Percentiles rank a stretch among this genome's conserved stretches.
Evolutionary conservation across 2,888 invertebrate species (phyloP).

Genomic region (Pristionchus maxplancki): DNA sequence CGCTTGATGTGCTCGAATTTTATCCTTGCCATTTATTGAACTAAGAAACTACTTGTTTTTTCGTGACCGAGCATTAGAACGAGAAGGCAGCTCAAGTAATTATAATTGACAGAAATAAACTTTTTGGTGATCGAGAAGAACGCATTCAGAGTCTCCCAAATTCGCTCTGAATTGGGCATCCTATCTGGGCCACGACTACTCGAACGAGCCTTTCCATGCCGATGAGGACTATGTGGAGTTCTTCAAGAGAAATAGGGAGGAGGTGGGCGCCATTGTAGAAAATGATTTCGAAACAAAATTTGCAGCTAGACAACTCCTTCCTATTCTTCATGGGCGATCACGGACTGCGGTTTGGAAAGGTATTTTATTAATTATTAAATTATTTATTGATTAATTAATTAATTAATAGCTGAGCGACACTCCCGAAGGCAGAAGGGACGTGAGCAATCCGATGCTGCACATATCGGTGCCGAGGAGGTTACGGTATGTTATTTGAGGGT

Average conservation of each 20-base stretch:
- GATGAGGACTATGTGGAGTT: slow-evolving; percentile 63
- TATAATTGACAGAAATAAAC: too few relatives aligned
- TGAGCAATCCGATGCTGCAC: slow-evolving; percentile 32
- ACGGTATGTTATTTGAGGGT: not conserved
- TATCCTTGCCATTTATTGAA: too few relatives aligned
- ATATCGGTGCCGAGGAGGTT: slow-evolving; percentile 8
- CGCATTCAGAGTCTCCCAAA: slow-evolving; percentile 56
- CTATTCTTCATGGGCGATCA: slow-evolving; percentile 67
- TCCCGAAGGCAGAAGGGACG: not conserved
- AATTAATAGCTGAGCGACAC: not conserved
- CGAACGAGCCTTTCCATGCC: slow-evolving; percentile 59
- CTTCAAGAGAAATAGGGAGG: slow-evolving; percentile 57
- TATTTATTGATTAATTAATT: not conserved
- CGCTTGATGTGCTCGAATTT: too few relatives aligned
- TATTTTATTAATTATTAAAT: not conserved
- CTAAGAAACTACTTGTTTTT: too few relatives aligned
- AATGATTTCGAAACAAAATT: too few relatives aligned
- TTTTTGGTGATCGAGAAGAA: too few relatives aligned
- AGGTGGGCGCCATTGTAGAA: too few relatives aligned
- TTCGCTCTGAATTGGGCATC: slow-evolving; percentile 64
- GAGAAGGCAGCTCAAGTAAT: too few relatives aligned
- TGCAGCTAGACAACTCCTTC: slow-evolving; percentile 64
- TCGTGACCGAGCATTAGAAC: too few relatives aligned
- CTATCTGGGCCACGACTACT: slow-evolving; percentile 60
- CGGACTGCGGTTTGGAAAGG: slow-evolving; percentile 56